A percentile compares a stretch with the other conserved stretches of the same genome.
Evolutionary conservation across 2,888 invertebrate genomes (phyloP).

Genomic region (Cataglyphis rosenhaueri): DNA sequence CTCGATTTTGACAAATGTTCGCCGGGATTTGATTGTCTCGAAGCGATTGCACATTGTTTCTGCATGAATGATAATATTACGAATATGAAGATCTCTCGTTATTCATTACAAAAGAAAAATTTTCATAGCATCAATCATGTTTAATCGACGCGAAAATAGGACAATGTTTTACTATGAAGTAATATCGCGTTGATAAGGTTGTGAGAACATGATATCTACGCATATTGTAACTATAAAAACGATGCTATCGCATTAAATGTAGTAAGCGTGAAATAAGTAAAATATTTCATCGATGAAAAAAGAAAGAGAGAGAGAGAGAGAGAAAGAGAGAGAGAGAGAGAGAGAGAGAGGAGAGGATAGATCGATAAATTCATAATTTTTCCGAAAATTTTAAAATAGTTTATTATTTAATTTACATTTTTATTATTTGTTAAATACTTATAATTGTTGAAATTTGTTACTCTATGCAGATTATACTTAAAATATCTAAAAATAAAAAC

Average conservation of each 20-base stretch:
- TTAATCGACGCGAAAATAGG: constrained; percentile 38
- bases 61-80: background rate
- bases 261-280: background rate
- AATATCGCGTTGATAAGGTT: constrained; percentile 29
- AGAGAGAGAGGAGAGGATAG: background rate
- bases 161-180: constrained; percentile 6
- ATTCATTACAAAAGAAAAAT: background rate
- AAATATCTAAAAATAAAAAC: background rate
- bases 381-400: background rate
- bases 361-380: background rate
- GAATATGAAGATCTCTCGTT: constrained; percentile 7
- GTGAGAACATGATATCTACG: constrained; percentile 22
- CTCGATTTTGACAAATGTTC: constrained; percentile 26
- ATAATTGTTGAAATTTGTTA: background rate
- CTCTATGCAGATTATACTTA: background rate
- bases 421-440: background rate
- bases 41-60: constrained; percentile 5
- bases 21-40: constrained; percentile 23
- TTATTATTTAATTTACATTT: constrained; percentile 9
- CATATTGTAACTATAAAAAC: background rate
- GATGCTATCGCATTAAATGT: background rate
- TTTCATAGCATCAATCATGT: background rate
- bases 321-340: background rate
- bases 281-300: background rate
- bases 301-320: background rate